A percentile compares a stretch with the other conserved stretches of the same genome.
Conservation (phyloP, 2,888 invertebrate genomes). For the Orthosia gothica region DNA sequence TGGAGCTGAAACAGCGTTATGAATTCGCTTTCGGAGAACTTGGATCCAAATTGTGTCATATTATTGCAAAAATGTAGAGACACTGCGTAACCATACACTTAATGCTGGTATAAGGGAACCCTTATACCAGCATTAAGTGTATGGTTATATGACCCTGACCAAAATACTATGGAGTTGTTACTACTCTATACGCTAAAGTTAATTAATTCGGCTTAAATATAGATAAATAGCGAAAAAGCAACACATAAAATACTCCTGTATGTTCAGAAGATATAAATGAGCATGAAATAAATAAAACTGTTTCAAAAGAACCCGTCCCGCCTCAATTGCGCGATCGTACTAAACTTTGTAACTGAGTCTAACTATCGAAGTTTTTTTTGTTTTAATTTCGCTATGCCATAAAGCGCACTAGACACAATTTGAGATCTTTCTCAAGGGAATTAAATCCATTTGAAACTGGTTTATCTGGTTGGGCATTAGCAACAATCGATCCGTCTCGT, state of each 20-base stretch:
- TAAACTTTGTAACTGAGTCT: constrained; percentile 42
- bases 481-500: constrained; percentile 68
- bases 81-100: not conserved
- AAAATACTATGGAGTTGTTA: not conserved
- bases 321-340: constrained; percentile 18
- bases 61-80: not conserved
- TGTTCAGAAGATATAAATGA: constrained; percentile 33
- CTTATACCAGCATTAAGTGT: no score
- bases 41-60: not conserved
- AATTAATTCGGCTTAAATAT: constrained; percentile 24
- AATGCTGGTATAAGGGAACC: no score
- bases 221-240: constrained; percentile 19
- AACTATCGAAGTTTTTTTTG: constrained; percentile 25
- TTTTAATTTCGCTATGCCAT: constrained; percentile 59
- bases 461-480: constrained; percentile 75
- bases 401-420: constrained; percentile 64
- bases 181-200: not conserved
- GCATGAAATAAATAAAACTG: constrained; percentile 44
- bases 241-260: constrained; percentile 27
- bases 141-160: no score
- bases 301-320: constrained; percentile 36
- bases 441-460: constrained; percentile 73
- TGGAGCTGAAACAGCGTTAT: not conserved
- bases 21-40: not conserved
- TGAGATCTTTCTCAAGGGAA: constrained; percentile 74